Base-by-base conservation (phyloP, 2,888 invertebrate genomes). In the Caenorhabditis panamensis region DNA sequence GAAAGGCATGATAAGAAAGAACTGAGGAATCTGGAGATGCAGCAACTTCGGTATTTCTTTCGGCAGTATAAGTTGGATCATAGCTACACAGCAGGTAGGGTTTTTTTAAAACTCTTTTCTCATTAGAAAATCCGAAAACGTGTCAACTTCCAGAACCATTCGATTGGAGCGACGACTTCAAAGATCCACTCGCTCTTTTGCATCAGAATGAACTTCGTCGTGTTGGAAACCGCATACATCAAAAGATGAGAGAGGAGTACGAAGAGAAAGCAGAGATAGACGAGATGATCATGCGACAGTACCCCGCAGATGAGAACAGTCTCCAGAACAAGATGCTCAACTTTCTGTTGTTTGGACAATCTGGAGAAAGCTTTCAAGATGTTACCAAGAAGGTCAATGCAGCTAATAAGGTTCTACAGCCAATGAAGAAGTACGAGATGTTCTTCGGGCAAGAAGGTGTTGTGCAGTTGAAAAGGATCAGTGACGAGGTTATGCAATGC, bases 401-500 rank as follows among this genome's bases (percentile, higher is more conserved):
- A 22, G 41, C 41, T 3, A 26, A 22, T 2, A 26, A 51, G 18
- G 31, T 61, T 16, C 11, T 75, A 11, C 18, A 31, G 5, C 75
- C 75, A 0, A 28, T 75, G 18, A 58, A 59, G 18, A 18, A 44
- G 18, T 75, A 75, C 31, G 75, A 75, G 18, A 53, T 64, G 58
- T 75, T 75, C 22, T 75, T 75, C 22, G 75, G 75, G 9, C 59
- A 22, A 20, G 66, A 75, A 54, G 75, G 66, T 2, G 13, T 53
- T 0, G 59, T 49, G 22, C 53, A 28, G 11, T 20, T 75, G 28
- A 24, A 41, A 28, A 8, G 0, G 0, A n/a, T 75, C 13, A 37
- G 22, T 0, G 37, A 66, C 2, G 37, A 66, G 2, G 41, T 59
- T 13, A 31, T 47, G n/a, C 5, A 47, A 18, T 47, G 47, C 20